Percentiles rank a stretch among this genome's conserved stretches.
Evolutionary conservation across 2,797 vertebrate genomes (phyloP).

Genomic region (Artibeus lituratus): DNA sequence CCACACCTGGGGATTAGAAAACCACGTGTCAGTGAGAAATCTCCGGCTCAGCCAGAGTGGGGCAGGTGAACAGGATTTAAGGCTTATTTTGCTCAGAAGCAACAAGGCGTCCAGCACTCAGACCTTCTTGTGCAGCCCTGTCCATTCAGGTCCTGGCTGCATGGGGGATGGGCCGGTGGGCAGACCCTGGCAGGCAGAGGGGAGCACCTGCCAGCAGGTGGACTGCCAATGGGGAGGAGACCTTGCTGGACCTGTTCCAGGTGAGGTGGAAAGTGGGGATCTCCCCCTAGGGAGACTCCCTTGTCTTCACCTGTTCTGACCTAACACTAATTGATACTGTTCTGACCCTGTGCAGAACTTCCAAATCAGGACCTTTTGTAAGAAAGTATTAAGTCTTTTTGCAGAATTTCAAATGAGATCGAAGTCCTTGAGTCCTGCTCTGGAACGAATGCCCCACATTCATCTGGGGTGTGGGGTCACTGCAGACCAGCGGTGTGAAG

Average conservation of each 20-base stretch:
- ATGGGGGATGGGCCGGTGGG: background rate
- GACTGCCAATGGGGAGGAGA: background rate
- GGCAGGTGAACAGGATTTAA: background rate
- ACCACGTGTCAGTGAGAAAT: background rate
- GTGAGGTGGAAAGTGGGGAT: rapidly evolving
- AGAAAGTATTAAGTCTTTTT: background rate
- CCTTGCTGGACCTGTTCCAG: too few relatives aligned
- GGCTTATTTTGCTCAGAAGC: conserved; percentile 13
- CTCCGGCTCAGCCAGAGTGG: background rate
- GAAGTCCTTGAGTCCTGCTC: background rate
- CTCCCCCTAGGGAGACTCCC: background rate
- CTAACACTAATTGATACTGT: background rate
- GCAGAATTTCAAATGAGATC: background rate
- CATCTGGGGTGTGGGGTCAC: background rate
- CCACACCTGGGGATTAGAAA: background rate
- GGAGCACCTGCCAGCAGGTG: rapidly evolving
- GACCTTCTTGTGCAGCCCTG: background rate
- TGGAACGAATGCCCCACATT: background rate
- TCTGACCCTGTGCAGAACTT: background rate
- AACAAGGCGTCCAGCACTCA: background rate
- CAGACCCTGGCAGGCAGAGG: rapidly evolving
- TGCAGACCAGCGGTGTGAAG: background rate
- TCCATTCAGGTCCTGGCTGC: background rate
- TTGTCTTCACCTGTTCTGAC: background rate
- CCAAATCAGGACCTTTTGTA: background rate